phyloP scores from a whole-genome alignment of 2,888 invertebrate species.

The Amphipoea oculea region DNA sequence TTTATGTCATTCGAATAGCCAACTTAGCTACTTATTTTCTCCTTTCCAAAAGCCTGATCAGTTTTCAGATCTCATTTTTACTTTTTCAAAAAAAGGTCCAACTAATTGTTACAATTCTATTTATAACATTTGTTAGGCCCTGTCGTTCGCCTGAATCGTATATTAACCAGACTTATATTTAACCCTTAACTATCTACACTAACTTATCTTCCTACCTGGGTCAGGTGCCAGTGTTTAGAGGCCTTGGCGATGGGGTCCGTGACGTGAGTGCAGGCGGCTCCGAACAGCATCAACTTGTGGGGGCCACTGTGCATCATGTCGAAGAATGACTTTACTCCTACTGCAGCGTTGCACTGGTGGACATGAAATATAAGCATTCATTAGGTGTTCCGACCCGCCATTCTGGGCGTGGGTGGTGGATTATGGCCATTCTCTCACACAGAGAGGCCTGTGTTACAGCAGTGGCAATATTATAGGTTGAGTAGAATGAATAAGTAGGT shows the following conservation, averaged over 20 bases:
- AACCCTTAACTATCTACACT: constrained; percentile 40
- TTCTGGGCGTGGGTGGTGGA: not conserved
- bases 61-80: not conserved
- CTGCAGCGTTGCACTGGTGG: constrained; percentile 96
- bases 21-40: not conserved
- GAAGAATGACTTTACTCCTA: constrained; percentile 98
- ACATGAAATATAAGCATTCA: not conserved
- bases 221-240: constrained; percentile 98
- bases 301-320: constrained; percentile 99
- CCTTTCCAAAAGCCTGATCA: not conserved
- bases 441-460: not conserved
- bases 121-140: not conserved
- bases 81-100: not conserved
- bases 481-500: not conserved
- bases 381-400: not conserved
- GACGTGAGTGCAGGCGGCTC: constrained; percentile 98
- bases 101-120: constrained; percentile 1
- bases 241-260: constrained; percentile 99
- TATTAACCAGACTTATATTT: not conserved
- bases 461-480: not conserved
- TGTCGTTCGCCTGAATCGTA: not conserved
- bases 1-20: not conserved
- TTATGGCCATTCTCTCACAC: not conserved
- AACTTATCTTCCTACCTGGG: constrained; percentile 92
- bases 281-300: constrained; percentile 98